These are phyloP conservation scores for Papilio gigon DNA, from an alignment of 2,888 invertebrate species.

Conservation along the genomic window DNA sequence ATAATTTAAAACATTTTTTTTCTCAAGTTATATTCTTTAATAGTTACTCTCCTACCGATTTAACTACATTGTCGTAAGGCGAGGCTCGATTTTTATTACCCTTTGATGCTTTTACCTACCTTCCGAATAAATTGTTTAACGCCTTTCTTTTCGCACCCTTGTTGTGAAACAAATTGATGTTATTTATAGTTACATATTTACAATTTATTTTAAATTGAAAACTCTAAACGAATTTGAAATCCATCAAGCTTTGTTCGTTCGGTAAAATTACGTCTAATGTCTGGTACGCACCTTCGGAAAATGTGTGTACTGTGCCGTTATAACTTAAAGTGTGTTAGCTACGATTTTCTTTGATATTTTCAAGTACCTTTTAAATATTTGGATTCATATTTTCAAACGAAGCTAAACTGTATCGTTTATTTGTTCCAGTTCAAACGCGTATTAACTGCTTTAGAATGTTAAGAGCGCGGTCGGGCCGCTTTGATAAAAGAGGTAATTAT, in stretches of 20 bases:
- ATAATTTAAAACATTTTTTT: background rate
- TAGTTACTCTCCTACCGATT: conserved; percentile 3
- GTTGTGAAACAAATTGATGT: background rate
- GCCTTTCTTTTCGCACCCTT: conserved; percentile 5
- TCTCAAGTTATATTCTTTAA: background rate
- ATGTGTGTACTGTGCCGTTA: no score
- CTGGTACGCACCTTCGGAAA: no score
- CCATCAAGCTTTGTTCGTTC: no score
- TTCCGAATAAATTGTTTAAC: conserved; percentile 10
- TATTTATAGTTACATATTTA: background rate
- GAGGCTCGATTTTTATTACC: background rate
- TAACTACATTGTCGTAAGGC: background rate
- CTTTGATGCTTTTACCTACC: background rate
- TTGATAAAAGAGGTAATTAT: conserved; percentile 33
- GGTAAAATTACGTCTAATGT: no score
- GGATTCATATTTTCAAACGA: background rate
- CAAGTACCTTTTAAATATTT: background rate
- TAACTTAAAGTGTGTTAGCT: no score
- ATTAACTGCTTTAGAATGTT: conserved; percentile 15
- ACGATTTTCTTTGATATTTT: background rate
- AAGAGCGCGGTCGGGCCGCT: background rate
- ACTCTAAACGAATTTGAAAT: background rate
- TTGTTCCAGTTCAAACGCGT: conserved; percentile 10
- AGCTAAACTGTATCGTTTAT: background rate
- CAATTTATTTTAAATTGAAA: background rate